Evolutionary conservation across 2,888 invertebrate species (phyloP), one percentile per base, ranked within the genome.

Genomic region (Carterocephalus palaemon): DNA sequence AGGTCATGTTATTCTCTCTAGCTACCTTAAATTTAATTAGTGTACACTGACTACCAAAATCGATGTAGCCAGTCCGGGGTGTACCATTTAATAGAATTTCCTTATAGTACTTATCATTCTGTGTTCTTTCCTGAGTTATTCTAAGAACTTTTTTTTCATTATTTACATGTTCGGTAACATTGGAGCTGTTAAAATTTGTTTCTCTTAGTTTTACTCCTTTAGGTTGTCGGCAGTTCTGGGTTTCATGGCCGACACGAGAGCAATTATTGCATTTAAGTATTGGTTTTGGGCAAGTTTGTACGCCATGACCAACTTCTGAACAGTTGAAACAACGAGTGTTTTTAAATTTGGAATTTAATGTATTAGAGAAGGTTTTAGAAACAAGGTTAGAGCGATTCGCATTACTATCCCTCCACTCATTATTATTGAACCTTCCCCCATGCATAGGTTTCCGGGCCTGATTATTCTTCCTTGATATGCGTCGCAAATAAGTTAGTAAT

Each of bases 31-130:
- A 3, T n/a, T 23, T 33, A 7, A 51, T 22, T 2, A 53, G 12
- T 1, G 49, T 43, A 15, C 51, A 51, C 31, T 53, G 37, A 23
- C 53, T 53, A 7, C 53, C 53, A 4, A 53, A 33, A 23, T 53
- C 53, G 2, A 53, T 28, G 33, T 45, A 49, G 4, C 46, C 42
- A 12, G 23, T 7, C 1, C 29, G 24, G 7, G 13, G 2, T 1
- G 19, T 32, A 19, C 29, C 36, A 32, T 53, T 45, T n/a, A 49
- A 4, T 22, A 24, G 24, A 9, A 46, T 15, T 3, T 15, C 5
- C 9, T 49, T 42, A 9, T 34, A 29, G 31, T 47, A 53, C 19
- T 48, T 51, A n/a, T 40, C 20, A 29, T 51, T 16, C 2, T 10
- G 8, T 9, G 9, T 34, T 16, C 12, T 8, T 15, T 37, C 19